These are phyloP conservation scores for Meiosimyza platycephala DNA, from an alignment of 2,888 invertebrate species.

Conservation along the genomic window DNA sequence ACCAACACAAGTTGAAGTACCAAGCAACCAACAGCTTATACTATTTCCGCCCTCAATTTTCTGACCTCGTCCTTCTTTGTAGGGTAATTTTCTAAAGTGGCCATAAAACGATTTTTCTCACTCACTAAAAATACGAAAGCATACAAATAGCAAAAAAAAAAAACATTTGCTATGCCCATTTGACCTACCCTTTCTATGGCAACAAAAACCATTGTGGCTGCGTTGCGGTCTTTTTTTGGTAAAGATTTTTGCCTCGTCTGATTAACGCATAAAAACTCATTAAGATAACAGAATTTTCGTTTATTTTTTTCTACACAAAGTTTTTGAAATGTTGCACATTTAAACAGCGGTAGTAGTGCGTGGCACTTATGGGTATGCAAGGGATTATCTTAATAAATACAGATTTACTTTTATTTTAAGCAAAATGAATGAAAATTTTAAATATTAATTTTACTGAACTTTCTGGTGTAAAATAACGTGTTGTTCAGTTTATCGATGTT, in stretches of 20 bases:
- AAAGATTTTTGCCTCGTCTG: constrained; percentile 43
- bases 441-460: too few relatives aligned
- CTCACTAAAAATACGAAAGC: constrained; percentile 23
- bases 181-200: not conserved
- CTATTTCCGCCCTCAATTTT: not conserved
- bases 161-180: constrained; percentile 11
- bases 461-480: too few relatives aligned
- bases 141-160: constrained; percentile 10
- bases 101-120: constrained; percentile 34
- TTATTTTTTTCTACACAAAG: constrained; percentile 20
- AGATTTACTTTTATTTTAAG: too few relatives aligned
- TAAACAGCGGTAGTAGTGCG: not conserved
- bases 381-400: too few relatives aligned
- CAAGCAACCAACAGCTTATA: not conserved
- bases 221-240: not conserved
- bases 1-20: not conserved
- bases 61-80: not conserved
- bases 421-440: too few relatives aligned
- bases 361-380: too few relatives aligned
- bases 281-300: constrained; percentile 61
- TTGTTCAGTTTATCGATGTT: too few relatives aligned
- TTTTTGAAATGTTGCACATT: not conserved
- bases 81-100: constrained; percentile 23
- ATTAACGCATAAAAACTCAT: constrained; percentile 59
- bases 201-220: not conserved